Conservation (phyloP, 2,113 vertebrate species). For the Phoenicopterus ruber region DNA sequence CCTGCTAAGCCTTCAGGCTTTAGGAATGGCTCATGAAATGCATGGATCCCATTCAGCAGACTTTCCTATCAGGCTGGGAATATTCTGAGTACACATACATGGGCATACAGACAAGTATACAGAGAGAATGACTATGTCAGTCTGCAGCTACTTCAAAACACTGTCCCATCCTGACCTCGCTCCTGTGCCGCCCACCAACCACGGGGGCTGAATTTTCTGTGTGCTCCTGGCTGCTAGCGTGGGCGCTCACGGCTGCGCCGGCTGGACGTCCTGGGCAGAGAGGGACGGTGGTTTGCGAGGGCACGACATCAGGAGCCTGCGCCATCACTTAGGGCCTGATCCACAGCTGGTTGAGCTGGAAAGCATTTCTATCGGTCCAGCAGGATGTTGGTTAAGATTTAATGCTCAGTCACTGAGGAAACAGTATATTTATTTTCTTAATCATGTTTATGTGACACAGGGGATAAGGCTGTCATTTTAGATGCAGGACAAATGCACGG, state of each 20-base stretch:
- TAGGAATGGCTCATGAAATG: background rate
- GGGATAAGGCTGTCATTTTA: background rate
- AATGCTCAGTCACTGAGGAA: background rate
- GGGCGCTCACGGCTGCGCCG: accelerated
- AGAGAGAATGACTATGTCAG: background rate
- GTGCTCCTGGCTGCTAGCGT: background rate
- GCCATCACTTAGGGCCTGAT: background rate
- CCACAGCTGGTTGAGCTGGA: background rate
- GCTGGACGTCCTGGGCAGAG: accelerated
- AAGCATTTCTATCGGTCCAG: background rate
- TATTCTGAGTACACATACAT: background rate
- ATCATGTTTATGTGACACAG: background rate
- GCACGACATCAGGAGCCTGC: background rate
- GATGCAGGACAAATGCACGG: background rate
- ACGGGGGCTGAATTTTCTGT: background rate
- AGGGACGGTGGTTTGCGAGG: background rate
- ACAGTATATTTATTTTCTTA: background rate
- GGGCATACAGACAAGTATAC: background rate
- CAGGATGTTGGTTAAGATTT: background rate
- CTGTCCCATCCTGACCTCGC: background rate
- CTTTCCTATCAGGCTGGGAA: background rate
- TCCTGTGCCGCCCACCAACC: background rate
- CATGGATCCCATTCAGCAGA: background rate
- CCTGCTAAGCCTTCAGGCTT: background rate
- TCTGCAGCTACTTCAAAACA: background rate